These are phyloP conservation scores for Chrysoperla carnea DNA, from an alignment of 1,140 invertebrate species.

Conservation along the genomic window DNA sequence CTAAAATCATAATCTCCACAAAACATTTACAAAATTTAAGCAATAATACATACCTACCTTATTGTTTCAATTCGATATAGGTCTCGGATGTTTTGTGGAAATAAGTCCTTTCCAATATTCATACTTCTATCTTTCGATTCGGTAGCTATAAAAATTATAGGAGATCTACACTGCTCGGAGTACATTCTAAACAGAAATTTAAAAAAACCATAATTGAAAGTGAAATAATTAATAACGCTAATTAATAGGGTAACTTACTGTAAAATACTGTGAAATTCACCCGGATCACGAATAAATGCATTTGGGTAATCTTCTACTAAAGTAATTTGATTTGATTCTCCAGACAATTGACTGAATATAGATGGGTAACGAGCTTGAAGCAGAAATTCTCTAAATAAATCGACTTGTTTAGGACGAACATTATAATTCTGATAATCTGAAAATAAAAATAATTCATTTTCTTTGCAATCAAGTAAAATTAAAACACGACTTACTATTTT, in stretches of 20 bases:
- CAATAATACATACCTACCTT: constrained; percentile 25
- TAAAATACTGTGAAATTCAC: constrained; percentile 39
- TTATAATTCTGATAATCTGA: constrained; percentile 18
- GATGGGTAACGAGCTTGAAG: constrained; percentile 48
- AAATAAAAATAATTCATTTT: constrained; percentile 6
- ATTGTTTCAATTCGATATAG: constrained; percentile 41
- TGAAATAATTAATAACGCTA: not conserved
- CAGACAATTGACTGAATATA: constrained; percentile 24
- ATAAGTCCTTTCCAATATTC: constrained; percentile 39
- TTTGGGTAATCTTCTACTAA: constrained; percentile 64
- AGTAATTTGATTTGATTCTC: constrained; percentile 29
- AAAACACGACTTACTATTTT: constrained; percentile 17
- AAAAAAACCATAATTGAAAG: constrained; percentile 1
- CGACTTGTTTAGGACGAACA: constrained; percentile 29
- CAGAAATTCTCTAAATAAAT: constrained; percentile 47
- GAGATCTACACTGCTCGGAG: constrained; percentile 36
- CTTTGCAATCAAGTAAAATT: not conserved
- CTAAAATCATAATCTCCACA: too few species aligned
- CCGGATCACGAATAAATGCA: constrained; percentile 35
- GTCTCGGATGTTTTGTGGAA: constrained; percentile 36
- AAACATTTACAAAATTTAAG: constrained; percentile 8
- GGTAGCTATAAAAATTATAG: constrained; percentile 50
- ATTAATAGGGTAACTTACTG: constrained; percentile 29
- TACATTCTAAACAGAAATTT: constrained; percentile 27
- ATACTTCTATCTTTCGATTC: constrained; percentile 38